phyloP scores from a whole-genome alignment of 1,140 invertebrate genomes.

The Magallana ariakensis region DNA sequence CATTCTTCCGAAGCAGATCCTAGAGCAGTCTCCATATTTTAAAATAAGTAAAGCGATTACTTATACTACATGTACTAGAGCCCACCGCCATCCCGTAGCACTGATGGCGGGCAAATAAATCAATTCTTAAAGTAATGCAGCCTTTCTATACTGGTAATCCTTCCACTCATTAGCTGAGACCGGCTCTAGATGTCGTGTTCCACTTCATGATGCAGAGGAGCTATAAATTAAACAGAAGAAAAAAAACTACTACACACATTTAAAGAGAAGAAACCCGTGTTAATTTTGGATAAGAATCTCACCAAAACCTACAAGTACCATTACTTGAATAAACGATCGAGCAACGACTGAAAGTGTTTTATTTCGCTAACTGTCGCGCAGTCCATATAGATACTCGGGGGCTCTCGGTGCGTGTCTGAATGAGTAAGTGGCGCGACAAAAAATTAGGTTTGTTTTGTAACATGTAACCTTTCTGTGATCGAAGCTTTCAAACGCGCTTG shows the following conservation, averaged over 20 bases:
- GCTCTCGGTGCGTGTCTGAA: background rate
- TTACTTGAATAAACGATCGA: no score
- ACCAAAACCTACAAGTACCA: no score
- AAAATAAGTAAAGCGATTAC: conserved; percentile 8
- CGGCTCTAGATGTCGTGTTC: background rate
- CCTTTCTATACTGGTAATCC: conserved; percentile 31
- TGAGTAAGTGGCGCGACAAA: no score
- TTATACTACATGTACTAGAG: background rate
- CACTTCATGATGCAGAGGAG: conserved; percentile 18
- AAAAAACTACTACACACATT: no score
- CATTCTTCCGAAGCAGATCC: background rate
- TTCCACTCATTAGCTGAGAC: conserved; percentile 10
- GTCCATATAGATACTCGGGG: background rate
- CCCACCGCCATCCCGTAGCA: background rate
- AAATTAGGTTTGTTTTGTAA: no score
- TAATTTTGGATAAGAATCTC: no score
- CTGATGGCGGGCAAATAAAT: conserved; percentile 11
- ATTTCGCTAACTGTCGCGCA: background rate
- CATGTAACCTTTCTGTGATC: no score
- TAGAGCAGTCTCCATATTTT: background rate
- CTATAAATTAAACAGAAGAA: conserved; percentile 30
- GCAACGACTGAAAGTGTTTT: background rate
- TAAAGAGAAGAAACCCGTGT: no score
- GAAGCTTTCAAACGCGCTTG: no score
- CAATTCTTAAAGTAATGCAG: conserved; percentile 15